phyloP scores from a whole-genome alignment of 2,797 vertebrate species.

The Esox lucius region DNA sequence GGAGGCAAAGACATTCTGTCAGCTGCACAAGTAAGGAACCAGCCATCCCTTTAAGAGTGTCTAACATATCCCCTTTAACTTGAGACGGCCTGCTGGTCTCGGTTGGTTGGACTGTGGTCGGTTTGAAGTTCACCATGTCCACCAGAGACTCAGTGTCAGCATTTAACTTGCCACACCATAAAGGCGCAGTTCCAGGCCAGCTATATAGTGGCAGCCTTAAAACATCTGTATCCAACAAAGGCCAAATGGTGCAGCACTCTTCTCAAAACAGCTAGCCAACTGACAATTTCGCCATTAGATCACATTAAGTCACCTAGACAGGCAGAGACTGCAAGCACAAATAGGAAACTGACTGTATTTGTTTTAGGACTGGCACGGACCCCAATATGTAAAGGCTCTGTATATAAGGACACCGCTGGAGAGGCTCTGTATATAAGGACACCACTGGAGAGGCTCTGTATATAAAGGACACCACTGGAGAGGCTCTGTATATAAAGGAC shows the following conservation, averaged over 20 bases:
- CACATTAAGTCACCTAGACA: background rate
- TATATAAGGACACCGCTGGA: background rate
- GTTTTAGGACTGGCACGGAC: background rate
- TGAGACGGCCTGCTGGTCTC: constrained; percentile 30
- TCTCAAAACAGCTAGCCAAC: background rate
- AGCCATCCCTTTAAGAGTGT: constrained; percentile 22
- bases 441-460: constrained; percentile 1
- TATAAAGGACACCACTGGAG: background rate
- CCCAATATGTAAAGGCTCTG: background rate
- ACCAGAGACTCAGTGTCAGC: constrained; percentile 30
- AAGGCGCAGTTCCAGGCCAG: constrained; percentile 32
- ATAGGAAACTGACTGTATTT: background rate
- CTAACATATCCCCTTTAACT: constrained; percentile 41
- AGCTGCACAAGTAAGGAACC: constrained; percentile 34
- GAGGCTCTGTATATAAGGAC: background rate
- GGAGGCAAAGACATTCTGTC: constrained; percentile 38
- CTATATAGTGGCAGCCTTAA: background rate
- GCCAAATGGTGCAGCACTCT: background rate
- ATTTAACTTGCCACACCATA: constrained; percentile 31
- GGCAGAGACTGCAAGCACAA: background rate
- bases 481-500: background rate
- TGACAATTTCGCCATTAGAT: background rate
- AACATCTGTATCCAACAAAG: background rate
- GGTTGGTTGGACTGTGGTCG: constrained; percentile 35
- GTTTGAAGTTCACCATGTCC: constrained; percentile 42